phyloP scores from a whole-genome alignment of 2,797 vertebrate species.

The Champsocephalus esox region DNA sequence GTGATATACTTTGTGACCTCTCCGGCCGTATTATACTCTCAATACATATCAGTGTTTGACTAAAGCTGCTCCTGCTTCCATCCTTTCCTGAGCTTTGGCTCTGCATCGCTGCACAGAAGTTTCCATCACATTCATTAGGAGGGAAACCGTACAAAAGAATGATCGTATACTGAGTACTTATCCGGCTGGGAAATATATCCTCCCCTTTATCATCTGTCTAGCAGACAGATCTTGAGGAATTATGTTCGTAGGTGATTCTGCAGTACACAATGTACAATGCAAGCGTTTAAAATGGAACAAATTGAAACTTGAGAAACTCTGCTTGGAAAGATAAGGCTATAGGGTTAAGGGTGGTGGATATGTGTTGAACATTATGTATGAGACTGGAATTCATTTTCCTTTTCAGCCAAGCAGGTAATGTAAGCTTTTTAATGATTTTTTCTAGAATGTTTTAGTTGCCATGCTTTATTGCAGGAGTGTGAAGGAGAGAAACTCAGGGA shows the following conservation, averaged over 20 bases:
- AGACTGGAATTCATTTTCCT: neutral
- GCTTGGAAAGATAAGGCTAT: neutral
- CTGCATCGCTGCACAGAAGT: too few species aligned
- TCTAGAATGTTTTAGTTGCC: too few species aligned
- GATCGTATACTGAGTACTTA: conserved; percentile 5
- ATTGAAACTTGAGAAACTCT: neutral
- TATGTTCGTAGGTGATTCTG: neutral
- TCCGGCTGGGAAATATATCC: neutral
- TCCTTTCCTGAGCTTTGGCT: too few species aligned
- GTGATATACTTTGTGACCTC: too few species aligned
- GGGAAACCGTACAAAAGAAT: conserved; percentile 1
- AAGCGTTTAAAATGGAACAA: neutral
- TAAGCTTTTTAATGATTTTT: neutral
- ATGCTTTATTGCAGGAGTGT: too few species aligned
- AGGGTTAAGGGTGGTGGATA: too few species aligned
- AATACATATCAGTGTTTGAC: too few species aligned
- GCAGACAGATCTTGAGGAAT: neutral
- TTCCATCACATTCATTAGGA: neutral
- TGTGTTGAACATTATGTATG: neutral
- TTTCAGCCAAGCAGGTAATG: neutral
- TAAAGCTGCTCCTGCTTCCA: too few species aligned
- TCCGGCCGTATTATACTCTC: too few species aligned
- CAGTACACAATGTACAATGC: neutral
- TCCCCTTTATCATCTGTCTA: neutral
- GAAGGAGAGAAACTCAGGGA: too few species aligned